phyloP scores from a whole-genome alignment of 2,888 invertebrate species.

The Lithophane socia region DNA sequence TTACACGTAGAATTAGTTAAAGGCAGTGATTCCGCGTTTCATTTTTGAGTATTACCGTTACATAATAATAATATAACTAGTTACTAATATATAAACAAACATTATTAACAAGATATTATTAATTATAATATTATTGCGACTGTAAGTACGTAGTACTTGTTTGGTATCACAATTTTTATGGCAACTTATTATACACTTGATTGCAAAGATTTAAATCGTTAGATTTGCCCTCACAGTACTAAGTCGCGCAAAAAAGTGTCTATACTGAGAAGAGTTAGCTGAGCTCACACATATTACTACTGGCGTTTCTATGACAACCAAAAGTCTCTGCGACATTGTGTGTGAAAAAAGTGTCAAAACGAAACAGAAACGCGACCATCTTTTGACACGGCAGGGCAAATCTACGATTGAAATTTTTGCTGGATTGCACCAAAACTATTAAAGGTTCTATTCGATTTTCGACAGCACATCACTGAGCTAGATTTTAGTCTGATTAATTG shows the following conservation, averaged over 20 bases:
- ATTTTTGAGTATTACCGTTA: constrained; percentile 85
- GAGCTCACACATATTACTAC: no score
- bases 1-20: constrained; percentile 85
- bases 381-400: no score
- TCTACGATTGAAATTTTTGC: no score
- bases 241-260: no score
- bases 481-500: background rate
- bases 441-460: background rate
- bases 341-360: no score
- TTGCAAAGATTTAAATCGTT: constrained; percentile 26
- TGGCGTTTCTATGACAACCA: no score
- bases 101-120: constrained; percentile 67
- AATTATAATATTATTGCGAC: constrained; percentile 66
- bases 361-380: no score
- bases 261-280: no score
- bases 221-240: no score
- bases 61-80: constrained; percentile 62
- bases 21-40: constrained; percentile 85
- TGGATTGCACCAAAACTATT: constrained; percentile 54
- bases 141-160: constrained; percentile 71
- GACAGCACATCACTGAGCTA: background rate
- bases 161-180: constrained; percentile 89
- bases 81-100: constrained; percentile 67
- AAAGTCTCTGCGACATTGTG: no score
- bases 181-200: constrained; percentile 75